Evolutionary conservation across 1,140 invertebrate species (phyloP).

Genomic region (Anastrepha obliqua): DNA sequence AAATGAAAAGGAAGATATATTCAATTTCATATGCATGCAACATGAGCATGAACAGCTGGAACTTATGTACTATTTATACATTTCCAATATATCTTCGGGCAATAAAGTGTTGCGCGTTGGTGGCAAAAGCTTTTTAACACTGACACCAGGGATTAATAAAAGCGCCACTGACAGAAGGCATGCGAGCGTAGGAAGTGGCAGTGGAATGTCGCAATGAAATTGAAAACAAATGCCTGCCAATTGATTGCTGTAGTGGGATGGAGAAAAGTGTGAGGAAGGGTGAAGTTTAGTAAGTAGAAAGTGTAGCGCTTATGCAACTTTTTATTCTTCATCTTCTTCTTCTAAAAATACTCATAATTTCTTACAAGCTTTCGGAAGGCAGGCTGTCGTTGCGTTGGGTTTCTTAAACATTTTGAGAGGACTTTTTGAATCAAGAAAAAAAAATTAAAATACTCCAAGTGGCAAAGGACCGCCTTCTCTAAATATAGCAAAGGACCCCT

Average conservation of each 20-base stretch:
- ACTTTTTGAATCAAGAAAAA: too few species aligned
- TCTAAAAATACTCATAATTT: too few species aligned
- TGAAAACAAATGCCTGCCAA: background rate
- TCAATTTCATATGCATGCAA: background rate
- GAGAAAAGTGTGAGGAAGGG: too few species aligned
- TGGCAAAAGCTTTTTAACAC: background rate
- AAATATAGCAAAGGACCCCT: too few species aligned
- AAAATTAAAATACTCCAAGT: too few species aligned
- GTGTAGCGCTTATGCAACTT: too few species aligned
- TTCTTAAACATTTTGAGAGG: too few species aligned
- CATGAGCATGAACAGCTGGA: background rate
- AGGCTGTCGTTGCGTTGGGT: too few species aligned
- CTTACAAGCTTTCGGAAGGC: too few species aligned
- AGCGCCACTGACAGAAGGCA: background rate
- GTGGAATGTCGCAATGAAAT: constrained; percentile 12
- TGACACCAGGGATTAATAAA: background rate
- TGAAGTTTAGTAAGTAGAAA: too few species aligned
- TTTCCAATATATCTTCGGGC: background rate
- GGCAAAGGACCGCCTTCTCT: too few species aligned
- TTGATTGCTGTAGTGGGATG: background rate
- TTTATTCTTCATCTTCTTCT: too few species aligned
- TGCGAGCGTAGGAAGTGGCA: background rate
- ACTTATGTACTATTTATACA: background rate
- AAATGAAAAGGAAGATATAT: background rate
- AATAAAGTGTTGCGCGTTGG: background rate